These are phyloP conservation scores for Antigone vipio DNA, from an alignment of 2,113 vertebrate genomes.

Conservation along the genomic window DNA sequence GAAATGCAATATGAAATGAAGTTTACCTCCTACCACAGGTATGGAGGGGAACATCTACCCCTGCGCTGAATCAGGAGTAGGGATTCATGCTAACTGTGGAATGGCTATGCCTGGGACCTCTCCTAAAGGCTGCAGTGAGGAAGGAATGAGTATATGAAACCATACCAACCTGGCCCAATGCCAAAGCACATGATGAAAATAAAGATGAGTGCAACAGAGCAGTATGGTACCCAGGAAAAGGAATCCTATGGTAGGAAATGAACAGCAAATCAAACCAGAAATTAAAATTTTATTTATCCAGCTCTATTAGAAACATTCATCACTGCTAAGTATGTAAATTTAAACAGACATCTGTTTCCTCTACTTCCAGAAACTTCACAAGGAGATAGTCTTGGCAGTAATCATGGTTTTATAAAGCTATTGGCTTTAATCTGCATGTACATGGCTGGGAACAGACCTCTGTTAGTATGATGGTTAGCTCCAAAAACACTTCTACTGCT, in stretches of 20 bases:
- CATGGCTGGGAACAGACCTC: not conserved
- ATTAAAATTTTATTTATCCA: not conserved
- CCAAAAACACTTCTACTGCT: not conserved
- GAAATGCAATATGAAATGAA: not conserved
- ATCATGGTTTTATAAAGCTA: not conserved
- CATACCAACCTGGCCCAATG: constrained; percentile 75
- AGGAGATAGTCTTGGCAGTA: not conserved
- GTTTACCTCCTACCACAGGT: not conserved
- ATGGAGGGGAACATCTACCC: not conserved
- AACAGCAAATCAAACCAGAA: not conserved
- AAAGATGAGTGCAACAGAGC: constrained; percentile 81
- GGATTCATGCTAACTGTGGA: not conserved
- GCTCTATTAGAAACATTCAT: not conserved
- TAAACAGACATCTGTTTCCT: not conserved
- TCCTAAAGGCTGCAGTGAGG: not conserved
- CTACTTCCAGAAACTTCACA: not conserved
- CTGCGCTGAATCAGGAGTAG: not conserved
- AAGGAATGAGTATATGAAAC: not conserved
- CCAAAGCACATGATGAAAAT: constrained; percentile 76
- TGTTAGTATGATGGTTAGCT: not conserved
- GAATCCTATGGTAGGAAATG: constrained; percentile 50
- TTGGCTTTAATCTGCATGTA: not conserved
- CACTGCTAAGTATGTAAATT: not conserved
- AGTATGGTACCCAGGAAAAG: constrained; percentile 79
- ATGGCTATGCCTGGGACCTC: not conserved